These are phyloP conservation scores for Athripsodes cinereus DNA, from an alignment of 2,888 invertebrate genomes.

Conservation along the genomic window DNA sequence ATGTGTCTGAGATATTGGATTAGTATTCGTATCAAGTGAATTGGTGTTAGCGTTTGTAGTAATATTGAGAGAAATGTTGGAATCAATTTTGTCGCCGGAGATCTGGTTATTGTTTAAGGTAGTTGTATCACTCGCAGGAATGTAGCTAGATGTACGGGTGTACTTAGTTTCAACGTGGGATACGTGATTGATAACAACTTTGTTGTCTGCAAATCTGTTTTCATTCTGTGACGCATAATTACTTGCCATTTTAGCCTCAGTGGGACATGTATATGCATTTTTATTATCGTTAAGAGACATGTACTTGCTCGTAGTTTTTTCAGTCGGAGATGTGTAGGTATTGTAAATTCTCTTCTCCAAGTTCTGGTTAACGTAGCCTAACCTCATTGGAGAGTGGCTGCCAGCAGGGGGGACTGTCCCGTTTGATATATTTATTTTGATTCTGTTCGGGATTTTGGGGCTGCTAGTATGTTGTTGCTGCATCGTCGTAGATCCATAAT, in stretches of 20 bases:
- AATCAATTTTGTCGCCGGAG: background rate
- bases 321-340: background rate
- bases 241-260: background rate
- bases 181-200: background rate
- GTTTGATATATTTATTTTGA: slow-evolving; percentile 9
- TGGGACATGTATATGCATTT: background rate
- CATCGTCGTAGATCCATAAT: background rate
- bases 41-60: background rate
- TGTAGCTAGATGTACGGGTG: background rate
- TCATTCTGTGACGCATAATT: background rate
- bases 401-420: slow-evolving; percentile 11
- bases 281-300: background rate
- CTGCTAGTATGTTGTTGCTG: slow-evolving; percentile 1
- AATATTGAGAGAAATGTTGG: background rate
- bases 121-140: background rate
- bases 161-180: background rate
- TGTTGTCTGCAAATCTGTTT: background rate
- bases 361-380: background rate
- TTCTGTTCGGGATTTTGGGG: slow-evolving; percentile 9
- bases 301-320: background rate
- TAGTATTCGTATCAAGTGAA: background rate
- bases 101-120: background rate
- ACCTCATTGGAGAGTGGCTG: slow-evolving; percentile 4
- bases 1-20: background rate
- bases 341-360: background rate